Percentiles rank a stretch among this genome's conserved stretches.
Conservation (phyloP, 2,888 invertebrate species). For the Trissolcus brochymenae region DNA sequence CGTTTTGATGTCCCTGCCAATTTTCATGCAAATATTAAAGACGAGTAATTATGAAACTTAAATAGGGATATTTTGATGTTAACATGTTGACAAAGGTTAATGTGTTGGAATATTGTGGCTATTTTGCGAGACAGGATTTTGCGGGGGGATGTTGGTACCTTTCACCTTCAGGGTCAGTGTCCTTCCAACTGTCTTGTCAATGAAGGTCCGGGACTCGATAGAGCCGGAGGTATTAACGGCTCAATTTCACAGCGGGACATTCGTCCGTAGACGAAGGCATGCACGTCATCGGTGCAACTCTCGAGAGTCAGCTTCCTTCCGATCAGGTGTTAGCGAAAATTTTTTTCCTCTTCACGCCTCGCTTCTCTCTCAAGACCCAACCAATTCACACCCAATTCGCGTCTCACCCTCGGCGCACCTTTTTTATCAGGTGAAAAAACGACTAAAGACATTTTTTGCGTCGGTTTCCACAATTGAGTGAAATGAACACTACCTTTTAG, state of each 20-base stretch:
- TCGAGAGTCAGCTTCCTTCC: conserved; percentile 52
- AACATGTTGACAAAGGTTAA: conserved; percentile 2
- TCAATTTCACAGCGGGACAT: conserved; percentile 71
- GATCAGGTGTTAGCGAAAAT: conserved; percentile 48
- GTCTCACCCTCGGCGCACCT: conserved; percentile 29
- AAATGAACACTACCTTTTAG: conserved; percentile 37
- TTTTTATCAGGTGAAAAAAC: conserved; percentile 42
- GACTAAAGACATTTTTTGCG: conserved; percentile 28
- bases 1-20: no score
- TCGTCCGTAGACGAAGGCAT: conserved; percentile 50
- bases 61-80: no score
- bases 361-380: conserved; percentile 50
- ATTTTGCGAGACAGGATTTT: conserved; percentile 22
- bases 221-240: conserved; percentile 69
- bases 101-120: conserved; percentile 24
- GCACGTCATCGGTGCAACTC: conserved; percentile 47
- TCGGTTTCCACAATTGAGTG: conserved; percentile 31
- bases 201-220: conserved; percentile 37
- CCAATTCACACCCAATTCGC: conserved; percentile 58
- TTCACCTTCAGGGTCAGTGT: conserved; percentile 45
- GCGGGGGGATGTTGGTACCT: conserved; percentile 31
- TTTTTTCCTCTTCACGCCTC: conserved; percentile 55
- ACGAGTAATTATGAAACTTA: no score
- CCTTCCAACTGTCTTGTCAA: conserved; percentile 43
- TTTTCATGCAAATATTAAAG: no score